Conservation (phyloP, 2,888 invertebrate genomes). For the Epinotia ramella region DNA sequence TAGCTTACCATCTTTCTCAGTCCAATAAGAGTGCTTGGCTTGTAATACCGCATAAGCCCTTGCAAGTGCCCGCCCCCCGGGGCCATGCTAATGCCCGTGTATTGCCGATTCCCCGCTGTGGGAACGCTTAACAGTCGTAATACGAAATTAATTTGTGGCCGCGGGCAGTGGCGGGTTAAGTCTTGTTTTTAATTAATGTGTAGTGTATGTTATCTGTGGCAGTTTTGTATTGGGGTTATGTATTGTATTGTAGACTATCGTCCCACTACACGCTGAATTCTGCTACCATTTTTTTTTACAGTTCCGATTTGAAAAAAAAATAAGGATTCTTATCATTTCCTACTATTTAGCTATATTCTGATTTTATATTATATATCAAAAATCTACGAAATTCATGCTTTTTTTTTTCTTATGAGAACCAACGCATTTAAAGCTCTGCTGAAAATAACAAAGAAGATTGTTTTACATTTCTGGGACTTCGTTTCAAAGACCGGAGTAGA, state of each 20-base stretch:
- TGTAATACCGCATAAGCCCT: conserved; percentile 16
- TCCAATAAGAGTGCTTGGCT: conserved; percentile 27
- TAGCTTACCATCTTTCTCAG: conserved; percentile 4
- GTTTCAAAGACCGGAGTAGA: too few species aligned
- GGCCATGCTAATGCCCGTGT: conserved; percentile 26
- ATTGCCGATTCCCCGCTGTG: conserved; percentile 22
- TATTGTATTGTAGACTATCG: neutral
- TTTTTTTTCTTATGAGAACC: too few species aligned
- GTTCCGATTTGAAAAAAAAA: too few species aligned
- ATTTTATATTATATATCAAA: too few species aligned
- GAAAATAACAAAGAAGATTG: too few species aligned
- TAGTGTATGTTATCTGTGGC: conserved; percentile 3
- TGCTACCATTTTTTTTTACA: too few species aligned
- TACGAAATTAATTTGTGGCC: conserved; percentile 50
- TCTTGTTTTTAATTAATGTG: conserved; percentile 26
- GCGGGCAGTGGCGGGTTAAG: conserved; percentile 34
- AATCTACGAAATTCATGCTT: too few species aligned
- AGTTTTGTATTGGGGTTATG: neutral
- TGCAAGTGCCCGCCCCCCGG: conserved; percentile 29
- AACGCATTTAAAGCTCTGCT: too few species aligned
- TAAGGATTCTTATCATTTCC: too few species aligned
- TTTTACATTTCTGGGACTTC: too few species aligned
- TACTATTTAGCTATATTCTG: too few species aligned
- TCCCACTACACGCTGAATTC: too few species aligned
- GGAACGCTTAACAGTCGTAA: conserved; percentile 45